Percentiles rank a stretch among this genome's conserved stretches.
Conservation (phyloP, 2,113 vertebrate genomes). For the Corydoras sp. region DNA sequence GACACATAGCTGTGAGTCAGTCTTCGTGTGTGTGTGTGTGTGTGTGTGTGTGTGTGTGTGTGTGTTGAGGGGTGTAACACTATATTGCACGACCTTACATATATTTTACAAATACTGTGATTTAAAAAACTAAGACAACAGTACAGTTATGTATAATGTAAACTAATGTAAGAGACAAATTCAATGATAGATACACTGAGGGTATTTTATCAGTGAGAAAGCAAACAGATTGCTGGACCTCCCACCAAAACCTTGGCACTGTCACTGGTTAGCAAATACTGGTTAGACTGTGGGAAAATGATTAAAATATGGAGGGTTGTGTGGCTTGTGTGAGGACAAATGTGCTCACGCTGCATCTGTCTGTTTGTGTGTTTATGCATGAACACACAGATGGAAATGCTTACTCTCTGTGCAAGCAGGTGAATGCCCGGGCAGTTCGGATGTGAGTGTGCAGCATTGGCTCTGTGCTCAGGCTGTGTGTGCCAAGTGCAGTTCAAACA, state of each 20-base stretch:
- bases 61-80: conserved; percentile 32
- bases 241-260: too few relatives aligned
- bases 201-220: too few relatives aligned
- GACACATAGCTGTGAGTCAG: conserved; percentile 78
- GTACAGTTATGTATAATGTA: too few relatives aligned
- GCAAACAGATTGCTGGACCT: too few relatives aligned
- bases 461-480: conserved; percentile 5
- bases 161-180: too few relatives aligned
- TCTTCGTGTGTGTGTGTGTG: conserved; percentile 6
- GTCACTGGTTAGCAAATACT: too few relatives aligned
- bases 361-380: not conserved
- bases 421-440: not conserved
- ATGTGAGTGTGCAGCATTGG: conserved; percentile 5
- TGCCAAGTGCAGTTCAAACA: conserved; percentile 43
- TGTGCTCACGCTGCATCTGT: not conserved
- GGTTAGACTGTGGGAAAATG: too few relatives aligned
- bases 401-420: conserved; percentile 15
- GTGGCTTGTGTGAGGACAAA: not conserved
- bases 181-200: too few relatives aligned
- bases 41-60: conserved; percentile 29
- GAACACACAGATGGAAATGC: conserved; percentile 2
- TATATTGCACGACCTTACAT: too few relatives aligned
- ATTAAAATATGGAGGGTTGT: too few relatives aligned
- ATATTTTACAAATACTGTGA: too few relatives aligned
- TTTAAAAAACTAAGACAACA: too few relatives aligned